Base-by-base conservation (phyloP, 2,797 vertebrate genomes). In the Pipistrellus pipistrellus region DNA sequence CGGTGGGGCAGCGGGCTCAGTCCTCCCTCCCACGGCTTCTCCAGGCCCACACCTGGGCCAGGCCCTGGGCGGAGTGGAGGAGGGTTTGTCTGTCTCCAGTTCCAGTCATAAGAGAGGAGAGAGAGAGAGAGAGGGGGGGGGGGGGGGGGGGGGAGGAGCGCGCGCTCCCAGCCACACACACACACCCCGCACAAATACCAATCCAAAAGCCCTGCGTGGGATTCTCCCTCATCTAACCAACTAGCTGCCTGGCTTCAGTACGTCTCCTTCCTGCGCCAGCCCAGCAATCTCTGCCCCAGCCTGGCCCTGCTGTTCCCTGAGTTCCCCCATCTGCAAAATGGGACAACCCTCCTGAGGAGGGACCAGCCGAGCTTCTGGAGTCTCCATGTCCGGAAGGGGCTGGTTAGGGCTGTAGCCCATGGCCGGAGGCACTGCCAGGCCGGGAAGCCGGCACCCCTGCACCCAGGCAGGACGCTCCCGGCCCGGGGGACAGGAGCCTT, bases 201-300 rank as follows among this genome's bases (percentile, higher is more conserved):
- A 35, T 8, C 2, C 15, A 0, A 59, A n/a, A 23, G 15, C 18
- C 55, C 27, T 1, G 17, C 3, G 11, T 10, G 4, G 10, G 46
- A 30, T 21, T 8, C 11, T 13, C 21, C 23, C 0, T 0, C 13
- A 14, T 35, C 76, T 55, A 27, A 32, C 11, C 75, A 20, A 46
- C 27, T 32, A 21, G 69, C 38, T 12, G 8, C 0, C 0, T 2
- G 41, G 27, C 55, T 41, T 18, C 2, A 3, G 2, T 2, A 4
- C 21, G 7, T 55, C 68, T 83, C 51, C 77, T 25, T 44, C 71
- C 21, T 1, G 30, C 17, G 48, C 81, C 35, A 14, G 30, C 35
- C 30, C 0, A 1, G 1, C 51, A 23, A n/a, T 8, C 35, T 27
- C 80, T 18, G 3, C 18, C 17, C 75, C 23, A 1, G 17, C 18